Evolutionary conservation across 1,140 invertebrate species (phyloP), one percentile per base, ranked within the genome.

Genomic region (Cherax destructor): DNA sequence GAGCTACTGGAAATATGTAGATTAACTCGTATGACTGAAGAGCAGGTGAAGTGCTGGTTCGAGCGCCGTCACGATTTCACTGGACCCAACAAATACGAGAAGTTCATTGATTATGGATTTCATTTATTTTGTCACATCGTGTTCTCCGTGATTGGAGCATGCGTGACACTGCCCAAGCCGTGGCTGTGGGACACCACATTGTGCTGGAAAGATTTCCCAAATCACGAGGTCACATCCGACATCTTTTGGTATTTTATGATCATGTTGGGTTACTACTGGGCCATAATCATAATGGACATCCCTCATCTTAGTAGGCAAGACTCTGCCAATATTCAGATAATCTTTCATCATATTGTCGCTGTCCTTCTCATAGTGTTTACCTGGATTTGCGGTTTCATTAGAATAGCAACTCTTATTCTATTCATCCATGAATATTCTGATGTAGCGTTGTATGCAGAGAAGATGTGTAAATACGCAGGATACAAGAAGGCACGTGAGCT

Each of bases 381-480:
- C 41, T 99, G 98, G 98, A 96, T 98, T 3, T 97, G 97, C 94
- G 99, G 99, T 95, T 96, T 99, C 93, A 97, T 97, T 92, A 96
- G 99, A 56, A 97, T 99, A 72, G 99, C 99, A 4, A 97, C 97
- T 0, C 95, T 99, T 50, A 97, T 99, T 49, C 95, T 99, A 21
- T 94, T 99, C 77, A 95, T 98, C 13, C 99, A 99, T 94, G 99
- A 99, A 95, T 97, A 96, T 94, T 98, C 98, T 50, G 99, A 99
- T 95, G 98, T 99, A 94, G 88, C 92, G 4, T 69, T 92, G 7
- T 30, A 81, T 16, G 96, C 96, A 50, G 97, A 97, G 11, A 99
- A 99, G 95, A 96, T 99, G 95, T 96, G 97, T n/a, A 98, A 98
- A 94, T 99, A 99, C 95, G 96, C 56, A 97, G 97, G 93, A 97